Base-by-base conservation (phyloP, 2,888 invertebrate species). In the Hermaeophaga mercurialis region DNA sequence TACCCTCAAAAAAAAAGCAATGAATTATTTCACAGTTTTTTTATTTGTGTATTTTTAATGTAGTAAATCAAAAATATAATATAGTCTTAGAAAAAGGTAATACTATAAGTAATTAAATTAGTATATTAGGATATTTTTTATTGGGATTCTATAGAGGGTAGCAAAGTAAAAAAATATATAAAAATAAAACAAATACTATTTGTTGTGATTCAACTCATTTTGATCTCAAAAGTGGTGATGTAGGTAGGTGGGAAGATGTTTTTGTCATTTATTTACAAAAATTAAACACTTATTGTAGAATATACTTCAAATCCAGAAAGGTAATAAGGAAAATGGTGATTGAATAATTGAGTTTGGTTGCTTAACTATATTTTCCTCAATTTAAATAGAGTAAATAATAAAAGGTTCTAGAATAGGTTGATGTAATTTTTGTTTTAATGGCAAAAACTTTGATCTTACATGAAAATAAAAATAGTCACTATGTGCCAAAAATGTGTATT, bases 401-500 rank as follows among this genome's bases (percentile, higher is more conserved):
- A n/a, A 22, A 11, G 33, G 33, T 46, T 46, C 33, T 33, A 34
- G 22, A 34, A 46, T 46, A 46, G 33, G 33, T 22, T 18, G 33
- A 24, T 8, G 12, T 28, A 15, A 11, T 45, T 28, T 28, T 28
- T 8, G 28, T 28, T 3, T 28, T 9, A 38, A 31, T 28, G 36
- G 26, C 38, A 53, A 57, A 39, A 46, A 46, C 14, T 24, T 19
- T 36, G 18, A 26, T 44, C 38, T 19, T 26, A 33, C 28, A 12
- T 15, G 7, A 26, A 48, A 39, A 22, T 33, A 36, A 54, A 48
- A 24, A 44, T 46, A 63, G 61, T 63, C 63, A 63, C 63, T 50
- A 63, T 47, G 63, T 63, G 63, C 63, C 63, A 63, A 63, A 63
- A 56, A 33, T 26, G 28, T 9, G 14, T 46, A 54, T 28, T 31